Evolutionary conservation across 2,113 vertebrate species (phyloP), one percentile per base, ranked within the genome.

Genomic region (Galemys pyrenaicus): DNA sequence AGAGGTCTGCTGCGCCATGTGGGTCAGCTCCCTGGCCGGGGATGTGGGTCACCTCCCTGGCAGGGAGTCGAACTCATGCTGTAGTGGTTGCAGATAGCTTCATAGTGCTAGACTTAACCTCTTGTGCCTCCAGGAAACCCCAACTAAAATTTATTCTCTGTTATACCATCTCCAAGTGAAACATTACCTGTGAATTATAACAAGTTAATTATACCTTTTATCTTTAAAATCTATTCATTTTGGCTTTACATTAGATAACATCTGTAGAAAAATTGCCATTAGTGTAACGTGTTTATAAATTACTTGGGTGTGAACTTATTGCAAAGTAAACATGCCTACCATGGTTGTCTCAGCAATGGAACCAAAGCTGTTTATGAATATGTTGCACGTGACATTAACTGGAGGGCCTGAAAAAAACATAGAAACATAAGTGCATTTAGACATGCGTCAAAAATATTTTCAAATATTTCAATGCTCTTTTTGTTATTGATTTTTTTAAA

Each of bases 321-420:
- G 86, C 3, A 22, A 82, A 46, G 39, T 94, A 95, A 94, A 84
- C 68, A 85, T 46, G 75, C 99, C 98, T 98, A 99, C 99, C 99
- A 99, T 99, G 39, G 99, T 99, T 10, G 99, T 99, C 97, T 99
- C 99, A 79, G 99, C 99, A 70, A 99, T 99, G 92, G 99, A 99
- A 73, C 99, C 99, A 96, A 99, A 99, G 97, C 99, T 99, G 98
- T 99, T 99, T 98, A 99, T 99, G 98, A 99, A 99, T 97, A 99
- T 99, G 98, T 99, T 99, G 96, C 99, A 99, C 49, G 99, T 99
- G 68, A 99, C 99, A 95, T 99, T 99, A 90, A 99, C 99, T 75
- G 99, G 98, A 97, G 99, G 99, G 70, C 99, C 99, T 99, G 98
- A 12, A 96, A 97, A 96, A 97, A 60, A 62, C 77, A 93, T 86